Evolutionary conservation across 2,113 vertebrate species (phyloP).

Genomic region (Rhegmatorhina hoffmannsi): DNA sequence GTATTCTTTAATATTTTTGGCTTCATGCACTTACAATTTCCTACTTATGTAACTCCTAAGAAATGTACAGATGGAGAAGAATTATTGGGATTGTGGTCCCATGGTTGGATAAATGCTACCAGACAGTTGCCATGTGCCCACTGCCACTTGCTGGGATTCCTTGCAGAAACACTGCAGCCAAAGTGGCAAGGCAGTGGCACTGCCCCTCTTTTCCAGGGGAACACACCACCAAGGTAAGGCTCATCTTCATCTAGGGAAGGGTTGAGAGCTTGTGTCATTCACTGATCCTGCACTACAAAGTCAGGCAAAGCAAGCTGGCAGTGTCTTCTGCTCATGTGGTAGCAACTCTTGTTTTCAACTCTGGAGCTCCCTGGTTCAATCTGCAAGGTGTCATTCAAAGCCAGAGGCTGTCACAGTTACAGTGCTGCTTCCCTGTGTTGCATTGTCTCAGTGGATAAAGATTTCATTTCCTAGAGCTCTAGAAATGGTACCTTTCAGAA

Average conservation of each 20-base stretch:
- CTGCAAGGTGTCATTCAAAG: neutral
- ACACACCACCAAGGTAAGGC: neutral
- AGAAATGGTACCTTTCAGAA: neutral
- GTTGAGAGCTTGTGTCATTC: neutral
- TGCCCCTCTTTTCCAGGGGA: neutral
- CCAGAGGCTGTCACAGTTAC: neutral
- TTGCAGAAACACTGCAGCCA: neutral
- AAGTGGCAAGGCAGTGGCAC: neutral
- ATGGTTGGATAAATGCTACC: neutral
- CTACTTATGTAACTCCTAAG: conserved; percentile 7
- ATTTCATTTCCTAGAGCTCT: neutral
- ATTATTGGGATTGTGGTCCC: neutral
- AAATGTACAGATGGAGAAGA: neutral
- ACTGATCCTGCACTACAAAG: neutral
- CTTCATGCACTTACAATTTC: neutral
- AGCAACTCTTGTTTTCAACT: neutral
- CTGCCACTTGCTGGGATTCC: neutral
- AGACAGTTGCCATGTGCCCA: neutral
- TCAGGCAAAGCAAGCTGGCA: neutral
- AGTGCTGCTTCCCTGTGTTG: neutral
- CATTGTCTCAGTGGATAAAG: neutral
- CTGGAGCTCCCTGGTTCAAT: neutral
- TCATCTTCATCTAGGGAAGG: neutral
- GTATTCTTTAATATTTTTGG: conserved; percentile 39
- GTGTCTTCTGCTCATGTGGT: neutral